Evolutionary conservation across 2,888 invertebrate species (phyloP).

Genomic region (Globia sparganii): DNA sequence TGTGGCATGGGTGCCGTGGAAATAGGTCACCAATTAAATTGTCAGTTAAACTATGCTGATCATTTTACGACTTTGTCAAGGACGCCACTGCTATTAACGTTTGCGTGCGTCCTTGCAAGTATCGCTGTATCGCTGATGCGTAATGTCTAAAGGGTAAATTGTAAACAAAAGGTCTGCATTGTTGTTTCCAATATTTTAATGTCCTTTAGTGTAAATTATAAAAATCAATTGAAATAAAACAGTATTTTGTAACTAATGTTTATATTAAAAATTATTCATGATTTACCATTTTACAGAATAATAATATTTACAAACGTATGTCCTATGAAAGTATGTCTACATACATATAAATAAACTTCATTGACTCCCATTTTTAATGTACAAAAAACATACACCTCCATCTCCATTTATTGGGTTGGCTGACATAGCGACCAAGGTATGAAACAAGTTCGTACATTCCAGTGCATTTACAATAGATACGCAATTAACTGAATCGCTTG

Average conservation of each 20-base stretch:
- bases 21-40: conserved; percentile 69
- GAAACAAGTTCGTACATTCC: conserved; percentile 37
- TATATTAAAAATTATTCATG: conserved; percentile 90
- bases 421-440: conserved; percentile 76
- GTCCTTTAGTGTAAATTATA: neutral
- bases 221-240: conserved; percentile 80
- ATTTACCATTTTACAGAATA: conserved; percentile 90
- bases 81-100: conserved; percentile 45
- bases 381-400: conserved; percentile 83
- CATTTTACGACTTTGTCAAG: conserved; percentile 59
- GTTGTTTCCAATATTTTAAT: neutral
- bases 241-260: conserved; percentile 88
- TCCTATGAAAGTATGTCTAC: conserved; percentile 87
- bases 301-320: conserved; percentile 90
- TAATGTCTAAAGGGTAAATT: conserved; percentile 18
- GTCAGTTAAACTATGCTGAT: conserved; percentile 32
- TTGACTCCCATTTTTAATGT: conserved; percentile 89
- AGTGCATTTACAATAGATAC: conserved; percentile 18
- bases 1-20: conserved; percentile 55
- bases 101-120: conserved; percentile 61
- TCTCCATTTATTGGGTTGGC: conserved; percentile 74
- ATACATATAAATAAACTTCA: conserved; percentile 90
- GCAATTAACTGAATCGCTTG: conserved; percentile 35
- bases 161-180: neutral
- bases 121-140: conserved; percentile 38